These are phyloP conservation scores for Artibeus lituratus DNA, from an alignment of 2,797 vertebrate genomes.

Conservation along the genomic window DNA sequence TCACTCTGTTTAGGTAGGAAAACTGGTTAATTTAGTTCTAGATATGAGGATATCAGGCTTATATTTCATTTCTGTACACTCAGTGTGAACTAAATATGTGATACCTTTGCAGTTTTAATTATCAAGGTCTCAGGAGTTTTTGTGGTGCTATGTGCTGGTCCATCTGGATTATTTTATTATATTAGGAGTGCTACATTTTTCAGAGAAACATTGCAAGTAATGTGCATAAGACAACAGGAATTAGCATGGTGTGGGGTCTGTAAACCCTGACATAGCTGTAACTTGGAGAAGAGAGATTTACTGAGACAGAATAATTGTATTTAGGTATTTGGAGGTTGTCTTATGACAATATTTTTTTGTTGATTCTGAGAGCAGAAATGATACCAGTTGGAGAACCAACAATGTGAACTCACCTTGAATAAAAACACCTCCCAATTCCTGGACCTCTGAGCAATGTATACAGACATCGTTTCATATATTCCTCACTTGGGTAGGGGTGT, in stretches of 20 bases:
- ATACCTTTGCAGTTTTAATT: neutral
- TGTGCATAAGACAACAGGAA: neutral
- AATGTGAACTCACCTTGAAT: neutral
- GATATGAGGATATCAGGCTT: neutral
- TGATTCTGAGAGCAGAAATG: neutral
- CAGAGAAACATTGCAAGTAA: neutral
- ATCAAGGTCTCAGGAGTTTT: neutral
- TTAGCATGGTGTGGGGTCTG: neutral
- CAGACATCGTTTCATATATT: neutral
- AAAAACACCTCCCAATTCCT: neutral
- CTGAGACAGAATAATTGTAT: neutral
- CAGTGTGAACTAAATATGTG: neutral
- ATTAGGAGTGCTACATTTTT: neutral
- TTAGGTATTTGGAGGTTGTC: neutral
- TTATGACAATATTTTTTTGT: neutral
- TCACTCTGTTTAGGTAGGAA: neutral
- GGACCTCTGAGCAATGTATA: neutral
- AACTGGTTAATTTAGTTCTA: neutral
- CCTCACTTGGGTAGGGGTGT: neutral
- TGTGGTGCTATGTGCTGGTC: neutral
- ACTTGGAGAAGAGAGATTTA: neutral
- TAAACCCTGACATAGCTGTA: neutral
- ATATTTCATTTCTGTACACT: neutral
- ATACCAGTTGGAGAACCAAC: neutral
- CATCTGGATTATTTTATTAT: neutral